A percentile compares a stretch with the other conserved stretches of the same genome.
Conservation (phyloP, 1,140 invertebrate species). For the Drosophila subobscura region DNA sequence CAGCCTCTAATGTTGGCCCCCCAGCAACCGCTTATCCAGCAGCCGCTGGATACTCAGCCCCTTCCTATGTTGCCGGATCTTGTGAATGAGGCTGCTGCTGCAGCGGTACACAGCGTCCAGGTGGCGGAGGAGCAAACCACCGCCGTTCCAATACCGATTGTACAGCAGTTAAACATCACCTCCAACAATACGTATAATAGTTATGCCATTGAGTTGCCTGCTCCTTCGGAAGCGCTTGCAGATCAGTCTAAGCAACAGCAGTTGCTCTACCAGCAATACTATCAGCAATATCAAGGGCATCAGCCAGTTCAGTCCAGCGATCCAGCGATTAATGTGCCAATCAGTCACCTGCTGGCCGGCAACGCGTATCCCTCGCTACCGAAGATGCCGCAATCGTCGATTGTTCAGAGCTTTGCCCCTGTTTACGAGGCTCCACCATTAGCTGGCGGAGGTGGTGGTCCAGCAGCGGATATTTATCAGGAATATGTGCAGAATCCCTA, state of each 20-base stretch:
- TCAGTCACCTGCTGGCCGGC: conserved; percentile 64
- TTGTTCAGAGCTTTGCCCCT: conserved; percentile 80
- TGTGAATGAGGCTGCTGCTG: conserved; percentile 63
- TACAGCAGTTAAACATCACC: conserved; percentile 37
- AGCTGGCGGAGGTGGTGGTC: conserved; percentile 12
- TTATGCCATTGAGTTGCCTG: conserved; percentile 61
- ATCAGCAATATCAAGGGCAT: conserved; percentile 36
- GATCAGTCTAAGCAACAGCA: conserved; percentile 40
- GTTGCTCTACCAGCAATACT: conserved; percentile 39
- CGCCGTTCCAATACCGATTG: background rate
- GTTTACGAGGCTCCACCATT: conserved; percentile 52
- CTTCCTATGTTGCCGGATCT: conserved; percentile 55
- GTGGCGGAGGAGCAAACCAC: conserved; percentile 2
- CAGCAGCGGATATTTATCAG: conserved; percentile 81
- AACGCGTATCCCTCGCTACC: conserved; percentile 73
- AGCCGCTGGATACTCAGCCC: conserved; percentile 6
- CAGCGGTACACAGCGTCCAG: conserved; percentile 17
- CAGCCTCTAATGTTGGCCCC: conserved; percentile 57
- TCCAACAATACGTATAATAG: conserved; percentile 49
- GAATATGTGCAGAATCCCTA: conserved; percentile 85
- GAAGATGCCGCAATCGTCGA: conserved; percentile 68
- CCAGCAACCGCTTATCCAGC: conserved; percentile 13
- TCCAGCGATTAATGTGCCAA: conserved; percentile 60
- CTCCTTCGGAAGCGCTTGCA: conserved; percentile 28
- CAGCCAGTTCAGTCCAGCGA: conserved; percentile 15